Base-by-base conservation (phyloP, 92 coral and sea anemone genomes). In the Ricordea florida region DNA sequence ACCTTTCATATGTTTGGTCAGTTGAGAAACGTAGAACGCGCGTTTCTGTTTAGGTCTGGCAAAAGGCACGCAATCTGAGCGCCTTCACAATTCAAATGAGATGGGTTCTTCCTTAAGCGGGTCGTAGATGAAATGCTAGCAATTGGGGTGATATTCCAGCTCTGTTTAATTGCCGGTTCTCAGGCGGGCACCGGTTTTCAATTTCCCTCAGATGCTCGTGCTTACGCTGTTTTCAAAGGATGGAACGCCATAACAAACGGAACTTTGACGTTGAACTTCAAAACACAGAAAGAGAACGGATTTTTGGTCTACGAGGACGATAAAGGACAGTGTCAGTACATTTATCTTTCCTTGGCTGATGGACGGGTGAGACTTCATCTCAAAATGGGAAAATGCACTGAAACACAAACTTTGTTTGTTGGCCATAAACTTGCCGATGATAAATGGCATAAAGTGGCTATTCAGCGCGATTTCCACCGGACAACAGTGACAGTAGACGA, bases 201-300 rank as follows among this genome's bases (percentile, higher is more conserved):
- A 17, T 86, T 80, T 57, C 34, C 83, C 32, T 69, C 35, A 33
- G 67, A 57, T n/a, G 78, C 72, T 18, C 30, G 62, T 27, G 78
- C 91, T 6, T 86, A 57, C 27, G 91, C 91, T 31, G 83, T 57
- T 28, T 86, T 44, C 63, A 86, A 42, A 22, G 69, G 83, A 38
- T 86, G 91, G 91, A 79, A 86, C 73, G 66, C 79, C 16, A 79
- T 69, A 17, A 80, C 63, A 6, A 80, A 28, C 21, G 91, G 83
- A 4, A 79, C 55, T 8, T 11, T 86, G 50, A 58, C 51, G 18
- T 86, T 86, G 27, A 62, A 79, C 30, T 86, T 86, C 55, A 79
- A 40, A 40, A 80, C 91, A 42, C 33, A 37, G 25, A 79, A 68
- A 28, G 16, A 47, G 8, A 86, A 73, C 23, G 86, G 79, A 1